phyloP scores from a whole-genome alignment of 2,888 invertebrate species.

The Hymenopus coronatus region DNA sequence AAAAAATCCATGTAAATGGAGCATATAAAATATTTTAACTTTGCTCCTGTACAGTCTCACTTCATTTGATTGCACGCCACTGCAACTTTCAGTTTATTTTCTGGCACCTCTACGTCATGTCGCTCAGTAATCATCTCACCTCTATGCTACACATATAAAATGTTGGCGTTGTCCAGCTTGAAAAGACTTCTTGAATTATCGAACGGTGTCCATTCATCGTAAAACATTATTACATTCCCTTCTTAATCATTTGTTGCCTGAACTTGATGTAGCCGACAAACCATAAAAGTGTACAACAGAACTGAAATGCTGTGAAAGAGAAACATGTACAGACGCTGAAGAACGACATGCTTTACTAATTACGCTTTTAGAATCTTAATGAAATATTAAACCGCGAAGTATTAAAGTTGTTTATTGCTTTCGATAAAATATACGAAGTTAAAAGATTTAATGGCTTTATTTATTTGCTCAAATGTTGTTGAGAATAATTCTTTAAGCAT shows the following conservation, averaged over 20 bases:
- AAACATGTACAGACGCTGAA: neutral
- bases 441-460: too few relatives aligned
- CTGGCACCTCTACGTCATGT: neutral
- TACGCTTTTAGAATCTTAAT: neutral
- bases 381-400: neutral
- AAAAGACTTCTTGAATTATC: slow-evolving; percentile 14
- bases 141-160: neutral
- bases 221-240: slow-evolving; percentile 13
- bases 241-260: neutral
- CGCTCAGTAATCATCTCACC: slow-evolving; percentile 3
- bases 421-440: too few relatives aligned
- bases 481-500: too few relatives aligned
- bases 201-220: slow-evolving; percentile 15
- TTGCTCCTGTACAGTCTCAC: too few relatives aligned
- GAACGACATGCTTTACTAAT: neutral
- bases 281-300: neutral
- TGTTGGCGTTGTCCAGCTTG: neutral
- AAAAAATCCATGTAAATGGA: too few relatives aligned
- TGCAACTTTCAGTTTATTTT: neutral
- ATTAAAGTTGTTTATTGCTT: too few relatives aligned
- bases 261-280: too few relatives aligned
- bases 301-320: neutral
- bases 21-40: too few relatives aligned
- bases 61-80: too few relatives aligned
- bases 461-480: too few relatives aligned